These are phyloP conservation scores for Calameuta filiformis DNA, from an alignment of 2,888 invertebrate species.

Conservation along the genomic window DNA sequence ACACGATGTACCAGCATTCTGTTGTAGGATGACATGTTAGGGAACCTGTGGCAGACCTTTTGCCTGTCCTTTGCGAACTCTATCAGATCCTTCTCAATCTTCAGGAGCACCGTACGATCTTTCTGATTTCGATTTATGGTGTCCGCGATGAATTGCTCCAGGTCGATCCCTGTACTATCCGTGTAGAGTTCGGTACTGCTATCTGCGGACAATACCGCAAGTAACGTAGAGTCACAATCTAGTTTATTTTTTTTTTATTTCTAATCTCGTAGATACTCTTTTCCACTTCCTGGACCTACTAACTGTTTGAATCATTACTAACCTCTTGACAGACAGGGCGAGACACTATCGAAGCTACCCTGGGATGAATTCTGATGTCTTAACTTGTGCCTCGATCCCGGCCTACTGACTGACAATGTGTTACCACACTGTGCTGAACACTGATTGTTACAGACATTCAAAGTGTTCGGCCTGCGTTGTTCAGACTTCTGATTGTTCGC, in stretches of 20 bases:
- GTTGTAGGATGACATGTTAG: conserved; percentile 94
- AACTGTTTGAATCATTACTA: conserved; percentile 21
- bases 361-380: conserved; percentile 66
- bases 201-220: conserved; percentile 68
- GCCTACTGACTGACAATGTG: conserved; percentile 50
- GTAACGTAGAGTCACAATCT: conserved; percentile 11
- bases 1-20: conserved; percentile 96
- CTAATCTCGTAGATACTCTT: background rate
- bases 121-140: conserved; percentile 91
- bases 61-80: conserved; percentile 81
- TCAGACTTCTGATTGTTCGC: conserved; percentile 56
- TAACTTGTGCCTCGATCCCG: conserved; percentile 61
- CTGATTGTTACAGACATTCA: conserved; percentile 59
- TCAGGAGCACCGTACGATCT: conserved; percentile 85
- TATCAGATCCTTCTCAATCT: conserved; percentile 89
- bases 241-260: background rate
- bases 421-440: conserved; percentile 54
- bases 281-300: background rate
- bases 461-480: conserved; percentile 51
- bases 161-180: conserved; percentile 82
- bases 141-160: conserved; percentile 88
- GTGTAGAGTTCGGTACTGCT: conserved; percentile 81
- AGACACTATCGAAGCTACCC: conserved; percentile 63
- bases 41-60: conserved; percentile 77
- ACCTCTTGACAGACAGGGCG: conserved; percentile 69